These are phyloP conservation scores for Cosmia pyralina DNA, from an alignment of 2,888 invertebrate species.

Conservation along the genomic window DNA sequence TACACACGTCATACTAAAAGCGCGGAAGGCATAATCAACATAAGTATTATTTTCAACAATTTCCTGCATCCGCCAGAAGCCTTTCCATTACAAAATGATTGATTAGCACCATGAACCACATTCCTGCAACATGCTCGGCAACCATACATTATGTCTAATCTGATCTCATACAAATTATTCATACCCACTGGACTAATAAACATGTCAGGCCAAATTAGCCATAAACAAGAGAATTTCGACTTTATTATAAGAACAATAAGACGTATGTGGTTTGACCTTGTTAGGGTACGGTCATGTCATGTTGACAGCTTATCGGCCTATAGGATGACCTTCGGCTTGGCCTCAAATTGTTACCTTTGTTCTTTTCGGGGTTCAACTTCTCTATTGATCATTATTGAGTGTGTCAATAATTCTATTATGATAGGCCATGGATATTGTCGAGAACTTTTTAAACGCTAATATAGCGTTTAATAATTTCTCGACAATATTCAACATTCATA, in stretches of 20 bases:
- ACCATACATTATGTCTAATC: slow-evolving; percentile 62
- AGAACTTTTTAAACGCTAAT: not conserved
- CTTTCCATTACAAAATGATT: slow-evolving; percentile 39
- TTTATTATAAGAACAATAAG: slow-evolving; percentile 45
- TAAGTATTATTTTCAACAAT: slow-evolving; percentile 43
- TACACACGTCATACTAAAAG: slow-evolving; percentile 26
- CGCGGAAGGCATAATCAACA: slow-evolving; percentile 46
- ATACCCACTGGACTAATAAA: slow-evolving; percentile 57
- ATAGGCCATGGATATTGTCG: not conserved
- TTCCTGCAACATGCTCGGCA: slow-evolving; percentile 28
- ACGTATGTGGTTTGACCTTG: slow-evolving; percentile 63
- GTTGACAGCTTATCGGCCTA: slow-evolving; percentile 71
- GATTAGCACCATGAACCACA: slow-evolving; percentile 45
- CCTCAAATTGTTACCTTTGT: slow-evolving; percentile 66
- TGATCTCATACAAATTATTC: slow-evolving; percentile 58
- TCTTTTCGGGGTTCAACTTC: slow-evolving; percentile 55
- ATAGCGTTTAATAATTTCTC: too few relatives aligned
- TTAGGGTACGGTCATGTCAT: slow-evolving; percentile 69
- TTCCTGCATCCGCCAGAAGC: slow-evolving; percentile 56
- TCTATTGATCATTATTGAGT: slow-evolving; percentile 45
- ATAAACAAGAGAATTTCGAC: slow-evolving; percentile 24
- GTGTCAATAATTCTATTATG: slow-evolving; percentile 21
- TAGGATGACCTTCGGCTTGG: slow-evolving; percentile 71
- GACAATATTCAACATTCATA: too few relatives aligned
- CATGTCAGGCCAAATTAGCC: slow-evolving; percentile 56